phyloP scores from a whole-genome alignment of 2,797 vertebrate species.

The Agapornis canus region DNA sequence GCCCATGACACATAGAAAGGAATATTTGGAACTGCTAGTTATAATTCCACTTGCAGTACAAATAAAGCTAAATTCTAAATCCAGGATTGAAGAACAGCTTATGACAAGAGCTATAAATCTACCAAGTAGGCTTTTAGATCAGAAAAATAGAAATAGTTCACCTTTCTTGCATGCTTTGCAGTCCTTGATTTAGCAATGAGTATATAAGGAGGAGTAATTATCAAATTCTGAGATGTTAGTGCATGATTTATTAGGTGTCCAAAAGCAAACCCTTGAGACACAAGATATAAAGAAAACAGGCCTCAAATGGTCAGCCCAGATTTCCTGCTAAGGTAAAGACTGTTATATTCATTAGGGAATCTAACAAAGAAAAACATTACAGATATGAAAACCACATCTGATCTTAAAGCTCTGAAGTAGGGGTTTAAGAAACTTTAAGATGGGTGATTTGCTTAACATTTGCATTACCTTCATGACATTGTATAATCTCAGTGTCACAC shows the following conservation, averaged over 20 bases:
- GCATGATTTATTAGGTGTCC: slow-evolving; percentile 82
- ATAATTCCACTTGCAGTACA: neutral
- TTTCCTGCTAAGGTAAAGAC: slow-evolving; percentile 77
- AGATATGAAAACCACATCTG: neutral
- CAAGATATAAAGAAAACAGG: slow-evolving; percentile 78
- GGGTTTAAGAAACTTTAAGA: slow-evolving; percentile 53
- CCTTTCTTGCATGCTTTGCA: neutral
- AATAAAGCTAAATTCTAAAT: neutral
- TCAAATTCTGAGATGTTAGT: slow-evolving; percentile 73
- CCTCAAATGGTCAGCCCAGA: slow-evolving; percentile 76
- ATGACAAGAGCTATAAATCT: neutral
- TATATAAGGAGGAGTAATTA: slow-evolving; percentile 26
- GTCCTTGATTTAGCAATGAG: slow-evolving; percentile 18
- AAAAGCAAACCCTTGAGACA: slow-evolving; percentile 70
- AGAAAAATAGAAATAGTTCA: neutral
- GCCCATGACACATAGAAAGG: neutral
- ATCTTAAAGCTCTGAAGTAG: slow-evolving; percentile 41
- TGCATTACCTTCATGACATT: slow-evolving; percentile 57
- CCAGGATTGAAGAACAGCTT: neutral
- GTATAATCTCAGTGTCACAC: slow-evolving; percentile 63
- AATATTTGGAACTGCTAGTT: slow-evolving; percentile 16
- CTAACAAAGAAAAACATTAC: slow-evolving; percentile 68
- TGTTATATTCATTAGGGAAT: slow-evolving; percentile 80
- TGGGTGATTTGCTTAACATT: slow-evolving; percentile 71
- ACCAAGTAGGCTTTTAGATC: neutral